A percentile compares a stretch with the other conserved stretches of the same genome.
phyloP scores from a whole-genome alignment of 1,140 invertebrate genomes.

The Melitaea cinxia region DNA sequence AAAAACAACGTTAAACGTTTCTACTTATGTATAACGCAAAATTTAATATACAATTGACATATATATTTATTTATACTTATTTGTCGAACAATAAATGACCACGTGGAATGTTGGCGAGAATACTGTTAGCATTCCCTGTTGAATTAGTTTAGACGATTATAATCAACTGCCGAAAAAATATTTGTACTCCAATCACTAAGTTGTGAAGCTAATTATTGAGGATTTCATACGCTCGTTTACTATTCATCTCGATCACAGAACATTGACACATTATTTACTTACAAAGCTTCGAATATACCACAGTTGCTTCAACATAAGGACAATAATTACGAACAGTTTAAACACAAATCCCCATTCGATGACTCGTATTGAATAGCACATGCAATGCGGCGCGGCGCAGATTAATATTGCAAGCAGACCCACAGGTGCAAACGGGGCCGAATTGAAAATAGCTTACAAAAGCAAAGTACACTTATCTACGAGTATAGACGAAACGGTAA shows the following conservation, averaged over 20 bases:
- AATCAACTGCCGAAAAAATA: too few species aligned
- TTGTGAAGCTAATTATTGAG: too few species aligned
- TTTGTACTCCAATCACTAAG: too few species aligned
- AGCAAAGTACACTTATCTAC: slow-evolving; percentile 27
- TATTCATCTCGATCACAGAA: background rate
- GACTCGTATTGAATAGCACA: slow-evolving; percentile 12
- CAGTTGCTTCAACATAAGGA: background rate
- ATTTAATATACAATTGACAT: too few species aligned
- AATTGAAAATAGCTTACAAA: slow-evolving; percentile 68
- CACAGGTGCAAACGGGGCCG: slow-evolving; percentile 58
- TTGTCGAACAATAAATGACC: too few species aligned
- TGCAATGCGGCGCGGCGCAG: slow-evolving; percentile 37
- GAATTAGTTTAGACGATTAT: too few species aligned
- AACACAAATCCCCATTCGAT: slow-evolving; percentile 10
- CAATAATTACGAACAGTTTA: slow-evolving; percentile 10
- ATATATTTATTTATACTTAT: too few species aligned
- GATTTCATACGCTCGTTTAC: too few species aligned
- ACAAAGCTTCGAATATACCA: background rate
- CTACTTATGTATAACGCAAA: too few species aligned
- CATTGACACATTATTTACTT: background rate
- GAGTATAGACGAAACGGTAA: background rate
- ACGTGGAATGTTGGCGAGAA: too few species aligned
- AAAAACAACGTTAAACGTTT: too few species aligned
- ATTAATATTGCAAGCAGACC: slow-evolving; percentile 65
- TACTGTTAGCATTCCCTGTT: too few species aligned